Conservation (phyloP, 2,113 vertebrate genomes). For the Aegypius monachus region DNA sequence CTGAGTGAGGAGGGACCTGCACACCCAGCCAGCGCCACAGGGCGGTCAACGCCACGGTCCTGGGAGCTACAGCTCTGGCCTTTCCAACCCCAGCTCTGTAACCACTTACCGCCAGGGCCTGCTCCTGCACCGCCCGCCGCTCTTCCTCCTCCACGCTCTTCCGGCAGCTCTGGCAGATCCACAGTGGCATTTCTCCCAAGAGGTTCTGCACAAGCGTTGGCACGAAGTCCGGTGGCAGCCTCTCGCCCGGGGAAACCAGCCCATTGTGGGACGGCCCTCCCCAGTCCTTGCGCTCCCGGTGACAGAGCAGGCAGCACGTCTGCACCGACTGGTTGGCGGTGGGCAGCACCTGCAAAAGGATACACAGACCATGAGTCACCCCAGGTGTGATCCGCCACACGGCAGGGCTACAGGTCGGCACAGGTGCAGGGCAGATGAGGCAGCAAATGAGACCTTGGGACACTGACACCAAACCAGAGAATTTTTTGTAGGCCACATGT, state of each 20-base stretch:
- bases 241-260: slow-evolving; percentile 86
- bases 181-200: slow-evolving; percentile 95
- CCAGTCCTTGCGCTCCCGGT: slow-evolving; percentile 97
- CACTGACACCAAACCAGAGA: background rate
- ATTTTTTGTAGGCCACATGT: background rate
- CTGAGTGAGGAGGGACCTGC: fast-evolving
- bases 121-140: slow-evolving; percentile 87
- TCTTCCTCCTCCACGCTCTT: slow-evolving; percentile 98
- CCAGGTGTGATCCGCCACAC: background rate
- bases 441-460: background rate
- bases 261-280: slow-evolving; percentile 87
- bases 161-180: slow-evolving; percentile 98
- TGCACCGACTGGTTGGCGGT: slow-evolving; percentile 84
- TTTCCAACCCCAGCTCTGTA: background rate
- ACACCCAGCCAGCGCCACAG: background rate
- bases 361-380: slow-evolving; percentile 1
- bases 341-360: slow-evolving; percentile 70
- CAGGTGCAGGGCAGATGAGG: background rate
- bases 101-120: slow-evolving; percentile 80
- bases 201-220: slow-evolving; percentile 94
- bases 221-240: slow-evolving; percentile 92
- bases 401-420: fast-evolving
- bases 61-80: fast-evolving
- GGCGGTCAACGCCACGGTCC: fast-evolving
- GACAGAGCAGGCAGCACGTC: slow-evolving; percentile 96